These are phyloP conservation scores for Hyperopisus bebe DNA, from an alignment of 2,113 vertebrate genomes.

Conservation along the genomic window DNA sequence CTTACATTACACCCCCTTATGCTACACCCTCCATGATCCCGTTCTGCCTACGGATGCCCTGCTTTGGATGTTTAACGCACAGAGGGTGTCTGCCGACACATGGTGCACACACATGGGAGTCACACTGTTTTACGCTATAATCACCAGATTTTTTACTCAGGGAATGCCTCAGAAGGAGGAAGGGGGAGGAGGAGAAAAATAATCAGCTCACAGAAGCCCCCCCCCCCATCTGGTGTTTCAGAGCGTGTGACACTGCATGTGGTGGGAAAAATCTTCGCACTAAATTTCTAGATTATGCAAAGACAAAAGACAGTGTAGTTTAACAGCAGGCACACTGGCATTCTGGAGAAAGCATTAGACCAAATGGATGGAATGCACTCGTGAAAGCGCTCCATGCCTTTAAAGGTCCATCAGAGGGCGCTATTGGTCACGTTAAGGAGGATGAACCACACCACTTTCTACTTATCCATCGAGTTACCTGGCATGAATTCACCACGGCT, in stretches of 20 bases:
- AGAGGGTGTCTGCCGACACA: neutral
- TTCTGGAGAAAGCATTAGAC: neutral
- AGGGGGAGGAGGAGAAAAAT: neutral
- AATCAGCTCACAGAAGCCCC: neutral
- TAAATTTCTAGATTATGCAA: slow-evolving; percentile 1
- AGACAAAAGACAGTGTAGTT: neutral
- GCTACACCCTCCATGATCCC: neutral
- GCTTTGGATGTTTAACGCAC: neutral
- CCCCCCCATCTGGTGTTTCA: neutral
- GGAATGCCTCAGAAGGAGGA: neutral
- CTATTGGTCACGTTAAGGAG: slow-evolving; percentile 47
- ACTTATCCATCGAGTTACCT: neutral
- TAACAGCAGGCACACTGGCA: neutral
- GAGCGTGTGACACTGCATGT: neutral
- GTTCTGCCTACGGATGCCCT: neutral
- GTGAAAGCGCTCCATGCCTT: neutral
- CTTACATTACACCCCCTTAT: neutral
- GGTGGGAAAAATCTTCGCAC: neutral
- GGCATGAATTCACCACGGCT: neutral
- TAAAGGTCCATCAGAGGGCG: slow-evolving; percentile 58
- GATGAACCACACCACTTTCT: neutral
- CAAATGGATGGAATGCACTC: neutral
- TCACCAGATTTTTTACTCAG: neutral
- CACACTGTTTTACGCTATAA: neutral
- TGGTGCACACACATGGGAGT: neutral